Evolutionary conservation across 2,888 invertebrate genomes (phyloP).

Genomic region (Pinctada fucata): DNA sequence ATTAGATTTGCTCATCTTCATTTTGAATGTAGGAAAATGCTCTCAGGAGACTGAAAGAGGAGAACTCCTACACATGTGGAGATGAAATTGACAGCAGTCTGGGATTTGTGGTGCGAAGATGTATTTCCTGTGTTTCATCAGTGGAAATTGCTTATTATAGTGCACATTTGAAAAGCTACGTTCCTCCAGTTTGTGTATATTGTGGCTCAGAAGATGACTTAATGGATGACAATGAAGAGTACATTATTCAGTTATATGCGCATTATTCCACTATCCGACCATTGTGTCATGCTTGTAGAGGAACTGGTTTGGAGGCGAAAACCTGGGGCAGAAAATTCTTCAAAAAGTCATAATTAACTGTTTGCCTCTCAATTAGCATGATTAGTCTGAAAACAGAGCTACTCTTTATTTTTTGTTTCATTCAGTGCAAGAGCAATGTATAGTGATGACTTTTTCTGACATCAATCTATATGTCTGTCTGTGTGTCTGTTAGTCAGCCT

Average conservation of each 20-base stretch:
- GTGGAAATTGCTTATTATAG: conserved; percentile 26
- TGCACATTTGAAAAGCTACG: background rate
- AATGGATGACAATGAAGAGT: conserved; percentile 18
- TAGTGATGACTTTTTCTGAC: too few species aligned
- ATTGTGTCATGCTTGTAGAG: conserved; percentile 17
- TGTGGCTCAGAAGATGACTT: conserved; percentile 25
- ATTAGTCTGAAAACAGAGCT: too few species aligned
- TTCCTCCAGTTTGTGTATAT: conserved; percentile 23
- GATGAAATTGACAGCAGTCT: too few species aligned
- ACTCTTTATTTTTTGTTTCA: too few species aligned
- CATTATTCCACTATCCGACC: conserved; percentile 25
- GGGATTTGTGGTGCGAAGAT: conserved; percentile 4
- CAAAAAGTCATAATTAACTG: conserved; percentile 4
- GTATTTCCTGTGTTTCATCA: conserved; percentile 2
- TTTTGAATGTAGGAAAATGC: conserved; percentile 14
- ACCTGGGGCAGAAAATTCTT: conserved; percentile 26
- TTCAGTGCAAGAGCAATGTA: too few species aligned
- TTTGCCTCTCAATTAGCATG: too few species aligned
- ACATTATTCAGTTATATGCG: conserved; percentile 15
- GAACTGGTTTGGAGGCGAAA: conserved; percentile 20
- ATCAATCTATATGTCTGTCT: too few species aligned
- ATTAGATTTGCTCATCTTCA: too few species aligned
- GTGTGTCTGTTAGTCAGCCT: too few species aligned
- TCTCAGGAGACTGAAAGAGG: conserved; percentile 19
- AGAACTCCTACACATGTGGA: conserved; percentile 11